A percentile compares a stretch with the other conserved stretches of the same genome.
Evolutionary conservation across 2,113 vertebrate species (phyloP).

Genomic region (Pluvialis apricaria): DNA sequence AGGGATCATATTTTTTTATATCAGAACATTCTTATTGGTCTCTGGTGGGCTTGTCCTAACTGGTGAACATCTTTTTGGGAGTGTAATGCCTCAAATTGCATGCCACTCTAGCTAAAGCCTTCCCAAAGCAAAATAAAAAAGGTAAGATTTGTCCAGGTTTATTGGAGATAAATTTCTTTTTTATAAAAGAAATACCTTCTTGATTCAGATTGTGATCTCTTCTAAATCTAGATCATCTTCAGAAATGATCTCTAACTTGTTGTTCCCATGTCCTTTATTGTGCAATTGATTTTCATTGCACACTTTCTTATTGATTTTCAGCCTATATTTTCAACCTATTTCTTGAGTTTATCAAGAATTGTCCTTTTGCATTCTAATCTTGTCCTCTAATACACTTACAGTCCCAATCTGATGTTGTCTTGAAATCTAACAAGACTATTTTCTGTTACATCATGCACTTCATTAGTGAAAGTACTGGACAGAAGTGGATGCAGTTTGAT

Average conservation of each 20-base stretch:
- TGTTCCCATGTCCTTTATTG: not conserved
- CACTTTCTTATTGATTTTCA: conserved; percentile 1
- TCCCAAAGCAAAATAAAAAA: not conserved
- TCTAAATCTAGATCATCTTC: not conserved
- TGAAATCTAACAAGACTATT: not conserved
- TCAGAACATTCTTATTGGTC: not conserved
- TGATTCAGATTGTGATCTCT: not conserved
- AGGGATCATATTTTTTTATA: not conserved
- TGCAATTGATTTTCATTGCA: not conserved
- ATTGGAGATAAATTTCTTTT: not conserved
- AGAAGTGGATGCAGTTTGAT: not conserved
- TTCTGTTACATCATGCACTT: not conserved
- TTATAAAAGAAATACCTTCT: not conserved
- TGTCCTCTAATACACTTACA: not conserved
- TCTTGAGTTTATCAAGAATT: not conserved
- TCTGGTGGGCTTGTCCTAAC: not conserved
- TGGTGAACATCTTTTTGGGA: not conserved
- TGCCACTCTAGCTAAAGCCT: not conserved
- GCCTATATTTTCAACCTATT: not conserved
- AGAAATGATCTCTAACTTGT: not conserved
- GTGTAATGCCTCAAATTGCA: not conserved
- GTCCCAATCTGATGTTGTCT: not conserved
- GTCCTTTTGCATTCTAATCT: not conserved
- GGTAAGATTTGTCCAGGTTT: not conserved
- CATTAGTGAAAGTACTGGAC: not conserved